A percentile compares a stretch with the other conserved stretches of the same genome.
Conservation (phyloP, 2,113 vertebrate species). For the Hippocampus mohnikei region DNA sequence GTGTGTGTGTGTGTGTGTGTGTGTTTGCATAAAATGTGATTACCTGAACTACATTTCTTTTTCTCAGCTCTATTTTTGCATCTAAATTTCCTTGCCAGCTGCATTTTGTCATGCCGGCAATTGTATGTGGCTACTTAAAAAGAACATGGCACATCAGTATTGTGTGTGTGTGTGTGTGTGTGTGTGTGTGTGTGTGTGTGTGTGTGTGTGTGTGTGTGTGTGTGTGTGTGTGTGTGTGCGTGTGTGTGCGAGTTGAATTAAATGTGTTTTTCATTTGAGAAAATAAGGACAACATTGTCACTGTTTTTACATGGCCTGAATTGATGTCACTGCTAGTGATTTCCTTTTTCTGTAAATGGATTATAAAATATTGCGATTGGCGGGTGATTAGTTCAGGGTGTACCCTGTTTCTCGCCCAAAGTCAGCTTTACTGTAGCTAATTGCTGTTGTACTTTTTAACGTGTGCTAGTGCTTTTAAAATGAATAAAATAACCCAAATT, state of each 20-base stretch:
- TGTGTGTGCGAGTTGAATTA: not conserved
- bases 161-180: no score
- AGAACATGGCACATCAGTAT: not conserved
- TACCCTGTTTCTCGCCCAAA: no score
- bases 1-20: no score
- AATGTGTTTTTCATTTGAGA: not conserved
- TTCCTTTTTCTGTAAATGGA: not conserved
- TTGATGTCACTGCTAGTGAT: not conserved
- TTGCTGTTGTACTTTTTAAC: no score
- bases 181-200: not conserved
- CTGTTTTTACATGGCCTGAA: not conserved
- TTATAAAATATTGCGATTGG: not conserved
- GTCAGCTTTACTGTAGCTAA: no score
- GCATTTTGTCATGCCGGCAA: constrained; percentile 18
- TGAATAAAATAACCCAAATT: no score
- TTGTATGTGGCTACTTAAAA: not conserved
- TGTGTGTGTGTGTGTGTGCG: not conserved
- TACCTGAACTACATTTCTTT: constrained; percentile 37
- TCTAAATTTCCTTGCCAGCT: constrained; percentile 25
- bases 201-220: no score
- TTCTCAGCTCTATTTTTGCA: constrained; percentile 34
- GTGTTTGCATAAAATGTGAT: constrained; percentile 33
- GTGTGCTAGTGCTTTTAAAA: no score
- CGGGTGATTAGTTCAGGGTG: not conserved
- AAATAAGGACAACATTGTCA: not conserved